These are phyloP conservation scores for Andinoacara biseriatus DNA, from an alignment of 2,113 vertebrate species.

Conservation along the genomic window DNA sequence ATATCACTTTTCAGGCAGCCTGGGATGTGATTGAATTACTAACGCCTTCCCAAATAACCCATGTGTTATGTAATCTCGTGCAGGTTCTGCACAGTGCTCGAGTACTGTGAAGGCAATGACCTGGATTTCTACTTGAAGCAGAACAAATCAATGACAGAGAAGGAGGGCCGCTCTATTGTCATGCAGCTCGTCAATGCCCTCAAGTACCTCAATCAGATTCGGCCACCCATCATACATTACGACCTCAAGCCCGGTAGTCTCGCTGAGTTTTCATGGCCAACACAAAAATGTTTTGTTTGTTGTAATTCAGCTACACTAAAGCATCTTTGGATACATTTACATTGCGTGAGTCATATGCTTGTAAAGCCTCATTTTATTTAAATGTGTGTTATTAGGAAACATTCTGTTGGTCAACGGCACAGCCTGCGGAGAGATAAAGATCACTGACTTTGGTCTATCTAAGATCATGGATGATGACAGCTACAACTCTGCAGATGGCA, in stretches of 20 bases:
- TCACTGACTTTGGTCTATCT: conserved; percentile 95
- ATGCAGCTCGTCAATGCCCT: conserved; percentile 98
- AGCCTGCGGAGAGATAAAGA: conserved; percentile 95
- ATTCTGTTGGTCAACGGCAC: conserved; percentile 96
- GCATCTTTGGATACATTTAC: neutral
- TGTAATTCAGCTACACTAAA: neutral
- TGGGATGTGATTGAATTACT: neutral
- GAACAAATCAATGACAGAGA: conserved; percentile 95
- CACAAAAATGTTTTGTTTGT: neutral
- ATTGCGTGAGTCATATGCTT: neutral
- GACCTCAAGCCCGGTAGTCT: conserved; percentile 93
- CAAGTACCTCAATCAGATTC: conserved; percentile 98
- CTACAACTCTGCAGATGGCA: conserved; percentile 93
- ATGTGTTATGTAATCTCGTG: neutral
- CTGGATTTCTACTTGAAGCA: conserved; percentile 98
- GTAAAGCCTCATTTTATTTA: neutral
- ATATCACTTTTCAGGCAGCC: neutral
- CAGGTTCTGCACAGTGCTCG: conserved; percentile 97
- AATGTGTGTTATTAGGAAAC: conserved; percentile 82
- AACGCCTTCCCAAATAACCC: neutral
- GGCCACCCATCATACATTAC: conserved; percentile 96
- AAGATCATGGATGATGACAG: conserved; percentile 98
- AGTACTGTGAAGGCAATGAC: conserved; percentile 96
- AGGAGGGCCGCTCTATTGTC: conserved; percentile 94
- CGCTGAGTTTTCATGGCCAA: neutral